phyloP scores from a whole-genome alignment of 1,140 invertebrate genomes.

The Amphibalanus amphitrite region DNA sequence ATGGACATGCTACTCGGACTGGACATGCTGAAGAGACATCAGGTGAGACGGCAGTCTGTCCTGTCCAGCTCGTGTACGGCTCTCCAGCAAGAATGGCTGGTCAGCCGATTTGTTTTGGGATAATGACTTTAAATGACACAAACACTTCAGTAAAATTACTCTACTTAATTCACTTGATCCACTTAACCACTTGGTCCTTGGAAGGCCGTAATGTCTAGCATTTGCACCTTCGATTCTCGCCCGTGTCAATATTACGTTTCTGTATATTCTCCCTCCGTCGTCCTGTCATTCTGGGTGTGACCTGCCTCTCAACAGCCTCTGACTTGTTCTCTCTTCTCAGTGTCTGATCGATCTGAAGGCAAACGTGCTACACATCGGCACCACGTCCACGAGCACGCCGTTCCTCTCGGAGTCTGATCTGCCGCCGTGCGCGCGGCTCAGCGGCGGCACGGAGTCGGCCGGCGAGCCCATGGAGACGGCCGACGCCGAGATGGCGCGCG shows the following conservation, averaged over 20 bases:
- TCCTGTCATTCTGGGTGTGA: neutral
- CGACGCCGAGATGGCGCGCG: neutral
- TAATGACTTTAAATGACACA: no score
- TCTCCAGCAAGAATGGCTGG: neutral
- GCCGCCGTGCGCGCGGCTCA: slow-evolving; percentile 43
- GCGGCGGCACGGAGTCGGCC: slow-evolving; percentile 13
- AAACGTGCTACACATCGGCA: slow-evolving; percentile 82
- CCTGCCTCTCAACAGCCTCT: neutral
- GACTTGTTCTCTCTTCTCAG: slow-evolving; percentile 25
- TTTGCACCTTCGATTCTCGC: neutral
- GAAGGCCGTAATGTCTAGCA: no score
- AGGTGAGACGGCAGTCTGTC: slow-evolving; percentile 32
- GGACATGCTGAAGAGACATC: slow-evolving; percentile 93
- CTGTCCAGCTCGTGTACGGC: neutral
- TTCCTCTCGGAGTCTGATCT: slow-evolving; percentile 78
- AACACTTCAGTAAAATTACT: no score
- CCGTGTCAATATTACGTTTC: neutral
- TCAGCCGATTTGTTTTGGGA: neutral
- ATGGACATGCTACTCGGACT: slow-evolving; percentile 97
- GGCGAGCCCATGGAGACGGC: neutral
- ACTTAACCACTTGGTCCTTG: no score
- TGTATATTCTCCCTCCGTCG: slow-evolving; percentile 6
- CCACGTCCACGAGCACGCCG: slow-evolving; percentile 75
- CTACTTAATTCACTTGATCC: no score
- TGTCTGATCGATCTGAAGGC: slow-evolving; percentile 84